Evolutionary conservation across 2,888 invertebrate species (phyloP).

Genomic region (Orthonevra nobilis): DNA sequence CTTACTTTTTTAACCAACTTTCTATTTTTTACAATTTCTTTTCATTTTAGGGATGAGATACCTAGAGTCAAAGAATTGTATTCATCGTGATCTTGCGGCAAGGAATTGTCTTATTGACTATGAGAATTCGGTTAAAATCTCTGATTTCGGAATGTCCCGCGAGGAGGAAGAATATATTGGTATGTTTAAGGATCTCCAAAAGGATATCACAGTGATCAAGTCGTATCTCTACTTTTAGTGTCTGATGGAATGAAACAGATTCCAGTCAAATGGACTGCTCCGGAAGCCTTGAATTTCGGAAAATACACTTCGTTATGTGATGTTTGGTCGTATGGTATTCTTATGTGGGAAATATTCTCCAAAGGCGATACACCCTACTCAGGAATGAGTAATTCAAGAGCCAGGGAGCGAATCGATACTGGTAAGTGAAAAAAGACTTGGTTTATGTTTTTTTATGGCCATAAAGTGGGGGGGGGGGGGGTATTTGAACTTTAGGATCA

Average conservation of each 20-base stretch:
- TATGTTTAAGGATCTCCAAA: conserved; percentile 54
- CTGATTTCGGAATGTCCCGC: conserved; percentile 98
- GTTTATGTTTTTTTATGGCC: no score
- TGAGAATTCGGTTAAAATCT: conserved; percentile 95
- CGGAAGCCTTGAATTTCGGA: conserved; percentile 97
- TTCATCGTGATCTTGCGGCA: conserved; percentile 97
- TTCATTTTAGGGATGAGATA: conserved; percentile 93
- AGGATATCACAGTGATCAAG: not conserved
- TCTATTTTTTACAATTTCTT: no score
- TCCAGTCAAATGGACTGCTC: conserved; percentile 99
- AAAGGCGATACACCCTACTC: conserved; percentile 96
- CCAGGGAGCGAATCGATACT: conserved; percentile 95
- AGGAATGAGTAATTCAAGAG: conserved; percentile 95
- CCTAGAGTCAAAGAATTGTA: conserved; percentile 96
- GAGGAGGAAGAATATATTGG: conserved; percentile 97
- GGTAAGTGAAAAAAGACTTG: conserved; percentile 83
- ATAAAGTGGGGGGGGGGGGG: no score
- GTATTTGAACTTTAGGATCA: no score
- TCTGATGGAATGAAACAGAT: conserved; percentile 99
- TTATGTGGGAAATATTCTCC: conserved; percentile 98
- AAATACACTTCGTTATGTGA: conserved; percentile 97
- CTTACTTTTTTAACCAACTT: no score
- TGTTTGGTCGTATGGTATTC: conserved; percentile 97
- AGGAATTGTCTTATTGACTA: conserved; percentile 90
- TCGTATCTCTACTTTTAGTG: conserved; percentile 81